These are phyloP conservation scores for Agriopis leucophaearia DNA, from an alignment of 2,888 invertebrate species.

Conservation along the genomic window DNA sequence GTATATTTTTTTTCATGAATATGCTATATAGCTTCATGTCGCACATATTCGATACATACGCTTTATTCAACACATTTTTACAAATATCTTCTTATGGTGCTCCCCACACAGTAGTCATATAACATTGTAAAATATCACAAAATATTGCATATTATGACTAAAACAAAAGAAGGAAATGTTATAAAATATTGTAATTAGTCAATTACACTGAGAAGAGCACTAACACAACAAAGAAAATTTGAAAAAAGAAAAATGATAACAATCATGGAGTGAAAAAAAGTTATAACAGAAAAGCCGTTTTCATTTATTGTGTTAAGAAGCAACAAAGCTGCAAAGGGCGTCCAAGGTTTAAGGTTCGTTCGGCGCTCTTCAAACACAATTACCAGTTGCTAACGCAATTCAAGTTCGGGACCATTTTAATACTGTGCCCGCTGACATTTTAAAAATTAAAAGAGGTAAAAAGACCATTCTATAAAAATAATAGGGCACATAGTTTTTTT, in stretches of 20 bases:
- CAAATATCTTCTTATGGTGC: no score
- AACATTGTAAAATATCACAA: no score
- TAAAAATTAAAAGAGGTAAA: conserved; percentile 32
- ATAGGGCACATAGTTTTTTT: neutral
- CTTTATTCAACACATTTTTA: no score
- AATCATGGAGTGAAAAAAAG: conserved; percentile 11
- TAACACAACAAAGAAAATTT: neutral
- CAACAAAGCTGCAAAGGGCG: conserved; percentile 37
- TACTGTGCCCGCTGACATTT: conserved; percentile 33
- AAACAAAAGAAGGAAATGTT: no score
- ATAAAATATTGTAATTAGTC: no score
- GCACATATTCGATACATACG: no score
- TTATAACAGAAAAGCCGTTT: conserved; percentile 26
- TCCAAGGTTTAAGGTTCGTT: conserved; percentile 40
- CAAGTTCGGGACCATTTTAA: conserved; percentile 37
- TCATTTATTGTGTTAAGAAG: conserved; percentile 37
- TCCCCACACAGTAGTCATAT: no score
- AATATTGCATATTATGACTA: no score
- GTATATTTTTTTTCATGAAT: no score
- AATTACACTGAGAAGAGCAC: no score
- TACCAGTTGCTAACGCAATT: conserved; percentile 42
- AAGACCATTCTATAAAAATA: conserved; percentile 6
- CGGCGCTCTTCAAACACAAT: conserved; percentile 45
- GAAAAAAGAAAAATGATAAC: conserved; percentile 3
- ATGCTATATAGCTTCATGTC: no score